Evolutionary conservation across 2,113 vertebrate genomes (phyloP).

Genomic region (Xenotilapia longispinis): DNA sequence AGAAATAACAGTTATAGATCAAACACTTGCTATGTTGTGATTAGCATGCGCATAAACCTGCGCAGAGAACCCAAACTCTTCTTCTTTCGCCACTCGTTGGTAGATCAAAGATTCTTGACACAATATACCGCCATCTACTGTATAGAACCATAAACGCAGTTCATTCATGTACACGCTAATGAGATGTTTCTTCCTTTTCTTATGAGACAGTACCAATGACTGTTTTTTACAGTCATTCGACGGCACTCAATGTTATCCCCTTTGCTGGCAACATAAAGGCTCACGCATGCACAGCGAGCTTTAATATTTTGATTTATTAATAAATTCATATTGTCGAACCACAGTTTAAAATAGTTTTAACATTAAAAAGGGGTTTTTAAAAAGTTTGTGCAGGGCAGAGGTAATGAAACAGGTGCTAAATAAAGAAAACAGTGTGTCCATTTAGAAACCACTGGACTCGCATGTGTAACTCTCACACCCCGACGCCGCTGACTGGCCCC

Average conservation of each 20-base stretch:
- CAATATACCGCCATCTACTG: background rate
- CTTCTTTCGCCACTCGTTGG: background rate
- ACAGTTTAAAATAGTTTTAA: background rate
- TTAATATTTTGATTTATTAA: background rate
- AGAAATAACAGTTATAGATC: background rate
- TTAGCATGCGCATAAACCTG: slow-evolving; percentile 2
- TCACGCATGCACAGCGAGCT: background rate
- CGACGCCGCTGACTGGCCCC: background rate
- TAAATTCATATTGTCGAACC: background rate
- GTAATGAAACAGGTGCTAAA: background rate
- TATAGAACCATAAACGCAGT: background rate
- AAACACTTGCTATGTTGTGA: background rate
- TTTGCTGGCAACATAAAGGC: background rate
- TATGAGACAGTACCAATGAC: background rate
- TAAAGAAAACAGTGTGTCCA: background rate
- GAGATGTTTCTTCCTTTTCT: background rate
- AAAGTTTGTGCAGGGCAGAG: background rate
- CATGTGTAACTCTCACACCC: background rate
- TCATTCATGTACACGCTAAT: background rate
- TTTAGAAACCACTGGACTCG: background rate
- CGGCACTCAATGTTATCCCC: background rate
- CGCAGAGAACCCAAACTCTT: background rate
- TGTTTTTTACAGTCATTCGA: background rate
- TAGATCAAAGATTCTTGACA: fast-evolving
- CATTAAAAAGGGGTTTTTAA: background rate